Evolutionary conservation across 2,888 invertebrate species (phyloP), one percentile per base, ranked within the genome.

Genomic region (Ceraclea dissimilis): DNA sequence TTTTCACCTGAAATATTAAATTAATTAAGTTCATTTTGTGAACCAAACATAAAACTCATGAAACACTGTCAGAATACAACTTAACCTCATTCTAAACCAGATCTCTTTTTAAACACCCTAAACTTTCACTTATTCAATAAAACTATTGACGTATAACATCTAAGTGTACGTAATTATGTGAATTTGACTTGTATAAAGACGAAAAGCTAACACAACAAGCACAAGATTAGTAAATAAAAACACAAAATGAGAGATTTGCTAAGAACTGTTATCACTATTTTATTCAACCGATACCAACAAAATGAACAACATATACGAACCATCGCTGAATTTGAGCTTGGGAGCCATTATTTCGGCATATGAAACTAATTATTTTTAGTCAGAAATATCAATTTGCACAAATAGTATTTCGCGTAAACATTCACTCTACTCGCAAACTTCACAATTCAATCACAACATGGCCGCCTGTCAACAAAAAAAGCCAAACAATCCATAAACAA

Each of bases 321-420:
- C 88, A 79, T 88, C 88, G 26, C 82, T 76, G 75, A 88, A 88
- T 70, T 86, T 86, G 62, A 80, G 76, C 69, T 85, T 86, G 56
- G 85, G 85, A 65, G 82, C 83, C 79, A 81, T 79, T 66, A 16
- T 54, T 19, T 20, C 26, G 10, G 26, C n/a, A n/a, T n/a, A n/a
- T n/a, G n/a, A n/a, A n/a, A n/a, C n/a, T n/a, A n/a, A n/a, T n/a
- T n/a, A n/a, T n/a, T n/a, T n/a, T n/a, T n/a, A n/a, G n/a, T n/a
- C n/a, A n/a, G n/a, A n/a, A n/a, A n/a, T 26, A 10, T 6, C 5
- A 26, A 26, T 26, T 26, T 26, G 26, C 26, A 26, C 4, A 26
- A 26, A 26, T 6, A 26, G 10, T 6, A 26, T 10, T 26, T n/a
- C n/a, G n/a, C n/a, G 26, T 6, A 26, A 26, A 26, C 10, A 26